phyloP scores from a whole-genome alignment of 2,113 vertebrate genomes.

The Catharus minimus region DNA sequence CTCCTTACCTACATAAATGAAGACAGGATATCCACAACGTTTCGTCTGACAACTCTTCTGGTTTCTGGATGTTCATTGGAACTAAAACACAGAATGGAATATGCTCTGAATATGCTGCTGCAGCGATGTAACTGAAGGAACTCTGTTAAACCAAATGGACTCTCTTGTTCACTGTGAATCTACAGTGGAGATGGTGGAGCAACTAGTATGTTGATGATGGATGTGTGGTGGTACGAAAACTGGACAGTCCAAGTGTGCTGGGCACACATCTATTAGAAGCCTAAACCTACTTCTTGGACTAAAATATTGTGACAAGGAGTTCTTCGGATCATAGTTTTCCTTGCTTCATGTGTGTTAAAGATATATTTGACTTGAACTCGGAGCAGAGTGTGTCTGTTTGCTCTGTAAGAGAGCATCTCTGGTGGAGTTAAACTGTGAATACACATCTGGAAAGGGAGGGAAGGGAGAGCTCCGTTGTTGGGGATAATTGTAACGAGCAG shows the following conservation, averaged over 20 bases:
- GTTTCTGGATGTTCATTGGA: constrained; percentile 87
- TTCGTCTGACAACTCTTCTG: constrained; percentile 86
- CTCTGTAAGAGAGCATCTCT: constrained; percentile 73
- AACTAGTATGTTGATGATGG: constrained; percentile 70
- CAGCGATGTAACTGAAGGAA: constrained; percentile 87
- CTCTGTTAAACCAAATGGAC: constrained; percentile 29
- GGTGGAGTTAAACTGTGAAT: constrained; percentile 82
- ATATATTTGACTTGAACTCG: constrained; percentile 46
- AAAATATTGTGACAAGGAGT: constrained; percentile 40
- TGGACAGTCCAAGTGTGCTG: constrained; percentile 75
- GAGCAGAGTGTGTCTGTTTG: constrained; percentile 60
- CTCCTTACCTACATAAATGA: constrained; percentile 97
- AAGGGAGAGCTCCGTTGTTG: constrained; percentile 60
- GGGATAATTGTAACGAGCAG: constrained; percentile 76
- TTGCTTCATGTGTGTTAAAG: constrained; percentile 41
- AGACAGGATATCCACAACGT: constrained; percentile 90
- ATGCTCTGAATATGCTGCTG: constrained; percentile 95
- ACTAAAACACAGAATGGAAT: constrained; percentile 90
- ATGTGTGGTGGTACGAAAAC: constrained; percentile 84
- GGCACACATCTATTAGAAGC: constrained; percentile 78
- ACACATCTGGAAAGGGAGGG: constrained; percentile 67
- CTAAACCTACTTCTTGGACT: constrained; percentile 62
- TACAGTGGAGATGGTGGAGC: constrained; percentile 58
- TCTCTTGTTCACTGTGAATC: constrained; percentile 72
- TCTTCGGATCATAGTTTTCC: constrained; percentile 52